Evolutionary conservation across 2,797 vertebrate species (phyloP).

Genomic region (Schizopygopsis malacanthus): DNA sequence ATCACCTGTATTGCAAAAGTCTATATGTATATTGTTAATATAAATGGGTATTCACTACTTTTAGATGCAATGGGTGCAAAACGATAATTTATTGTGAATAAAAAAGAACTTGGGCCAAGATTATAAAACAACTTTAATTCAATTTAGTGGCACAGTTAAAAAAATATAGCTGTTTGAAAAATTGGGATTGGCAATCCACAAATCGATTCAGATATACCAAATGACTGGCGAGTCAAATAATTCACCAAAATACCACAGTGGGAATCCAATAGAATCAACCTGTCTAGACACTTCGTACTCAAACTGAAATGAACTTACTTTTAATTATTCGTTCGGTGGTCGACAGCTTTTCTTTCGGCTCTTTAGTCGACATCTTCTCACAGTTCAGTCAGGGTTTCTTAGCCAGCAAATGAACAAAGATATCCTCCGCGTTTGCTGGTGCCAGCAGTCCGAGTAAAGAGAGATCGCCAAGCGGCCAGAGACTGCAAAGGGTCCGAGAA

Average conservation of each 20-base stretch:
- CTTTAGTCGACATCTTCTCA: slow-evolving; percentile 79
- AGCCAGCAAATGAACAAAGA: slow-evolving; percentile 26
- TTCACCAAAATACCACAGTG: background rate
- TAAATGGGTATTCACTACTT: background rate
- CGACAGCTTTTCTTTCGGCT: slow-evolving; percentile 79
- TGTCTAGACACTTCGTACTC: background rate
- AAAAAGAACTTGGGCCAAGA: background rate
- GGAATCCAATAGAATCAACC: background rate
- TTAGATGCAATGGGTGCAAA: background rate
- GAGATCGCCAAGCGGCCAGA: slow-evolving; percentile 12
- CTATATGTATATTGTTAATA: background rate
- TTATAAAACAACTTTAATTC: background rate
- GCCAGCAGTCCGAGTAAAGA: slow-evolving; percentile 36
- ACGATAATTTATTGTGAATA: background rate
- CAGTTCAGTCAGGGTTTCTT: slow-evolving; percentile 34
- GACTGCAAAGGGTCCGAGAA: slow-evolving; percentile 1
- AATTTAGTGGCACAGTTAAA: background rate
- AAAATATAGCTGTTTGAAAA: background rate
- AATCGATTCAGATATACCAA: background rate
- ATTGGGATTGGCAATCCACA: background rate
- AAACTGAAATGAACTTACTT: slow-evolving; percentile 70
- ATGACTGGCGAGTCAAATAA: background rate
- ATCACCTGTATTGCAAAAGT: background rate
- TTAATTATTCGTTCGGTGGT: slow-evolving; percentile 83
- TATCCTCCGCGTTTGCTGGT: slow-evolving; percentile 23